Conservation (phyloP, 2,888 invertebrate species). For the Listrodromus nycthemerus region DNA sequence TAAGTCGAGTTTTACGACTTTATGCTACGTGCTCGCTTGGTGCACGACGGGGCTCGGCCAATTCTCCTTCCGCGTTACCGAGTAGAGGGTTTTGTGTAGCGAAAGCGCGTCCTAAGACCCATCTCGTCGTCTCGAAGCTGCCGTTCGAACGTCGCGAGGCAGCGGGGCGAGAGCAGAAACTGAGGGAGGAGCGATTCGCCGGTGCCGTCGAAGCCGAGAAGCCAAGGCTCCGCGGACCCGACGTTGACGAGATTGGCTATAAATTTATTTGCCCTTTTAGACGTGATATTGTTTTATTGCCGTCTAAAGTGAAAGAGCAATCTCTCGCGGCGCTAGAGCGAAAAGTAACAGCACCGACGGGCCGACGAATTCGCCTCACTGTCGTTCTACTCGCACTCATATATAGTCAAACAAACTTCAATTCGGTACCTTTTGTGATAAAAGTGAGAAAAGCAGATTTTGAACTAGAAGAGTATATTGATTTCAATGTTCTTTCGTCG, state of each 20-base stretch:
- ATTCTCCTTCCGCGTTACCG: slow-evolving; percentile 61
- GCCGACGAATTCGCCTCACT: slow-evolving; percentile 12
- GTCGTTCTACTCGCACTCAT: slow-evolving; percentile 1
- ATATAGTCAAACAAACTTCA: slow-evolving; percentile 3
- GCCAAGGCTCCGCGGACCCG: slow-evolving; percentile 54
- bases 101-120: slow-evolving; percentile 43
- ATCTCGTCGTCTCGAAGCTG: slow-evolving; percentile 39
- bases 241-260: slow-evolving; percentile 81
- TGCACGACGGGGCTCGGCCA: slow-evolving; percentile 55
- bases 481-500: slow-evolving; percentile 1
- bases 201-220: slow-evolving; percentile 24
- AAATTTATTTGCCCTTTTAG: slow-evolving; percentile 80
- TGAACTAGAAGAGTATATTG: neutral
- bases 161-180: slow-evolving; percentile 14
- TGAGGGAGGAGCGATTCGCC: neutral
- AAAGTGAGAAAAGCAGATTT: neutral
- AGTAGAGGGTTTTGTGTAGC: slow-evolving; percentile 16
- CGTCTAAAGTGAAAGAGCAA: slow-evolving; percentile 75
- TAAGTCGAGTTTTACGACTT: slow-evolving; percentile 82
- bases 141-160: slow-evolving; percentile 45
- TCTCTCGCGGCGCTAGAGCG: slow-evolving; percentile 62
- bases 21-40: slow-evolving; percentile 79
- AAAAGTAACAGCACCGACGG: slow-evolving; percentile 2
- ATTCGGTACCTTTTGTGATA: neutral
- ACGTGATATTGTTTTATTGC: slow-evolving; percentile 81